Evolutionary conservation across 2,797 vertebrate genomes (phyloP).

Genomic region (Manis javanica): DNA sequence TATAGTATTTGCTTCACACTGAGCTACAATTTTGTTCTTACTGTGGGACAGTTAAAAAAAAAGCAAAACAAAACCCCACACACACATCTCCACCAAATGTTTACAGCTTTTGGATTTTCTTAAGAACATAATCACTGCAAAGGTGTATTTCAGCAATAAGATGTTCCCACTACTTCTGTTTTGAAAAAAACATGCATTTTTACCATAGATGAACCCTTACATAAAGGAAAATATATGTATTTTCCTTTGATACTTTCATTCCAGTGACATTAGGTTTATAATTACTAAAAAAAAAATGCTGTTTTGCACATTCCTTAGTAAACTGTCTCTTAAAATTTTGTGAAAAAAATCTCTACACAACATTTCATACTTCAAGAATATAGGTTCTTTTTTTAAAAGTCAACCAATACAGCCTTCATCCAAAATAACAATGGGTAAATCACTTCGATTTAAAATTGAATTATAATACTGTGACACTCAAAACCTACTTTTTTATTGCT

Average conservation of each 20-base stretch:
- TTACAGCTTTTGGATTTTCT: conserved; percentile 45
- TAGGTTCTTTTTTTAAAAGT: not conserved
- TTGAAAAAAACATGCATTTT: not conserved
- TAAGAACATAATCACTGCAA: conserved; percentile 39
- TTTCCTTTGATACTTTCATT: conserved; percentile 44
- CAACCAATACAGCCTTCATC: not conserved
- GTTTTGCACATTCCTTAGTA: not conserved
- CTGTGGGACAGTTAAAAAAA: not conserved
- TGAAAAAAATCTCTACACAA: not conserved
- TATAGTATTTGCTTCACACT: conserved; percentile 18
- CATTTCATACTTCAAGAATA: conserved; percentile 40
- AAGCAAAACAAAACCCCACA: not conserved
- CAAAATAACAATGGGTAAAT: not conserved
- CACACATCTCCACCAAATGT: not conserved
- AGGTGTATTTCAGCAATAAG: conserved; percentile 33
- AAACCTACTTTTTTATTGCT: not conserved
- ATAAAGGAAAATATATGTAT: conserved; percentile 36
- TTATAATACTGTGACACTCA: not conserved
- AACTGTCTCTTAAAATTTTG: conserved; percentile 34
- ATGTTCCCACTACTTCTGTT: conserved; percentile 59
- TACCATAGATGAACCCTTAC: not conserved
- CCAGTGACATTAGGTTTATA: conserved; percentile 42
- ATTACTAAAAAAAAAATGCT: not conserved
- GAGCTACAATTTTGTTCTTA: conserved; percentile 42
- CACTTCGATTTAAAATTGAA: conserved; percentile 42